Evolutionary conservation across 2,113 vertebrate species (phyloP).

Genomic region (Platycercus adscitus): DNA sequence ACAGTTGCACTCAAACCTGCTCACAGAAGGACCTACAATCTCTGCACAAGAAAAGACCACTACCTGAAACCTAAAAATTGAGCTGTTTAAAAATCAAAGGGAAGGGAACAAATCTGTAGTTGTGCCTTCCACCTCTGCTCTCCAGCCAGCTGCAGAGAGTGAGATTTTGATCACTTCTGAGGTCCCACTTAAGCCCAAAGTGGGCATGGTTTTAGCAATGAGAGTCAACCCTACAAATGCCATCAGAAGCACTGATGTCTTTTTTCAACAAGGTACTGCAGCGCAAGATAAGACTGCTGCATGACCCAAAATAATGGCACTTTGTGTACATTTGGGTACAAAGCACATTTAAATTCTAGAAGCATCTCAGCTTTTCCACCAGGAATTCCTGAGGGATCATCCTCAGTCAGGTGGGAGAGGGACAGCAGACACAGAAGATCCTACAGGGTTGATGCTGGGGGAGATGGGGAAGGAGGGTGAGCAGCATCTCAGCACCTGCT

Average conservation of each 20-base stretch:
- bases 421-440: neutral
- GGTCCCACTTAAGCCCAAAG: neutral
- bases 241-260: neutral
- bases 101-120: neutral
- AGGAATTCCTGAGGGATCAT: neutral
- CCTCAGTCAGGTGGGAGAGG: rapidly evolving
- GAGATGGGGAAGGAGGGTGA: neutral
- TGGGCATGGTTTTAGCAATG: neutral
- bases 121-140: neutral
- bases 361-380: neutral
- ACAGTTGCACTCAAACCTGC: neutral
- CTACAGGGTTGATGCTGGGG: neutral
- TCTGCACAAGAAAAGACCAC: neutral
- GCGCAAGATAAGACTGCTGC: neutral
- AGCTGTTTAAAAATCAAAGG: neutral
- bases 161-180: neutral
- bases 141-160: neutral
- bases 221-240: neutral
- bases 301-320: neutral
- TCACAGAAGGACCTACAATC: neutral
- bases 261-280: neutral
- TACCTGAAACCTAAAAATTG: neutral
- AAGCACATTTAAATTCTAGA: neutral
- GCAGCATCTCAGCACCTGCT: neutral
- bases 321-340: neutral